phyloP scores from a whole-genome alignment of 2,113 vertebrate species.

The Forbesichthys papilliferus region DNA sequence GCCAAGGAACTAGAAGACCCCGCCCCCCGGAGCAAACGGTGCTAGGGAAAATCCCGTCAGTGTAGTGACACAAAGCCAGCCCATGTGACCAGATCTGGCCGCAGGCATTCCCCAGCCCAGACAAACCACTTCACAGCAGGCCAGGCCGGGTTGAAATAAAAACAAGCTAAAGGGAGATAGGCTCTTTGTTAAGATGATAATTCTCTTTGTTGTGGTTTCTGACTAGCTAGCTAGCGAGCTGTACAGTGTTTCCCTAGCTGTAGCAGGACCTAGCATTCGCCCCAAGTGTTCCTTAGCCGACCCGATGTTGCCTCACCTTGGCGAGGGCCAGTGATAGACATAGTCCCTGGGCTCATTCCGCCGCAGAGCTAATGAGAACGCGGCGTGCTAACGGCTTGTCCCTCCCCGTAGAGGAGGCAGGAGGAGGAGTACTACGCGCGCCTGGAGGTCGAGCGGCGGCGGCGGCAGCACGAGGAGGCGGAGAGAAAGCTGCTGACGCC shows the following conservation, averaged over 20 bases:
- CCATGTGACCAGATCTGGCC: neutral
- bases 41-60: constrained; percentile 36
- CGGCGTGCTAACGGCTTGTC: constrained; percentile 76
- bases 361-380: constrained; percentile 41
- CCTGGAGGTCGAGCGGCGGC: constrained; percentile 94
- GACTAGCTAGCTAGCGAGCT: no score
- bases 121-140: neutral
- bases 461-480: constrained; percentile 94
- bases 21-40: neutral
- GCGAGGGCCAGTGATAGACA: neutral
- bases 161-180: no score
- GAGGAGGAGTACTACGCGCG: constrained; percentile 97
- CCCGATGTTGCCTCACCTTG: no score
- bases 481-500: constrained; percentile 91
- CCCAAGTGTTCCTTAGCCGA: no score
- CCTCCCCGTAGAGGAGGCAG: constrained; percentile 91
- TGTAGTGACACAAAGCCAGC: constrained; percentile 16
- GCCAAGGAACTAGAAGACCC: constrained; percentile 4
- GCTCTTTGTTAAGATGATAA: no score
- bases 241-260: no score
- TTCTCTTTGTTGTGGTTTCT: no score
- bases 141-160: neutral
- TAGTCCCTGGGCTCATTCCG: no score
- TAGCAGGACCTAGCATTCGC: no score
- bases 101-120: neutral